Evolutionary conservation across 2,113 vertebrate species (phyloP).

Genomic region (Silurus meridionalis): DNA sequence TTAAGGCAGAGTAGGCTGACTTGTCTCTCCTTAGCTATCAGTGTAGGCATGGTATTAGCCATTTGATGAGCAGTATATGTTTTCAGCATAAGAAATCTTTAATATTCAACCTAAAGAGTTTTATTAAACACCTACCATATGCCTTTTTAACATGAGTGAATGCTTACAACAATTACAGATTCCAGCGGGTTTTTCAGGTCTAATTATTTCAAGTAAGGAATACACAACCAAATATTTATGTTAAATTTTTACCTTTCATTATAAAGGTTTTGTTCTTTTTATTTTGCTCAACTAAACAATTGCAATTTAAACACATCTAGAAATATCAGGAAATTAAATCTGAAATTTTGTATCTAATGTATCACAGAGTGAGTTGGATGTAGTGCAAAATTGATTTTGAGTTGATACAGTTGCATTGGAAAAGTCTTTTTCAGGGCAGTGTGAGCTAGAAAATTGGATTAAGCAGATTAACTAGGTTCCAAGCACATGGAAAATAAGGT

Average conservation of each 20-base stretch:
- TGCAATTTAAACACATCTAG: background rate
- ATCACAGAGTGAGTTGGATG: background rate
- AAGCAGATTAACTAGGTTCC: constrained; percentile 43
- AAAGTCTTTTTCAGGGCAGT: constrained; percentile 30
- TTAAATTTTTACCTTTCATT: background rate
- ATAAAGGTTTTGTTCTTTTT: background rate
- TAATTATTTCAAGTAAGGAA: background rate
- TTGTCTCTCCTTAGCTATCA: too few species aligned
- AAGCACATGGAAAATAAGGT: constrained; percentile 37
- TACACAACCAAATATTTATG: background rate
- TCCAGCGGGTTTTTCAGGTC: background rate
- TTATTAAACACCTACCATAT: too few species aligned
- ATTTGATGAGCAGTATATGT: too few species aligned
- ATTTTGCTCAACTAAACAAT: background rate
- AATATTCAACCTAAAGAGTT: too few species aligned
- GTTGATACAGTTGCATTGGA: constrained; percentile 16
- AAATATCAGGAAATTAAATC: background rate
- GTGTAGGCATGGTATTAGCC: too few species aligned
- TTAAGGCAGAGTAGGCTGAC: too few species aligned
- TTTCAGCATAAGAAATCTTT: too few species aligned
- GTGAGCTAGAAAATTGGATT: constrained; percentile 45
- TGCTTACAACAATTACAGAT: background rate
- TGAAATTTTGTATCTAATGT: background rate
- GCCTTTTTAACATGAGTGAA: too few species aligned
- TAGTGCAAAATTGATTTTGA: background rate